Evolutionary conservation across 1,140 invertebrate genomes (phyloP).

Genomic region (Drosophila cardini): DNA sequence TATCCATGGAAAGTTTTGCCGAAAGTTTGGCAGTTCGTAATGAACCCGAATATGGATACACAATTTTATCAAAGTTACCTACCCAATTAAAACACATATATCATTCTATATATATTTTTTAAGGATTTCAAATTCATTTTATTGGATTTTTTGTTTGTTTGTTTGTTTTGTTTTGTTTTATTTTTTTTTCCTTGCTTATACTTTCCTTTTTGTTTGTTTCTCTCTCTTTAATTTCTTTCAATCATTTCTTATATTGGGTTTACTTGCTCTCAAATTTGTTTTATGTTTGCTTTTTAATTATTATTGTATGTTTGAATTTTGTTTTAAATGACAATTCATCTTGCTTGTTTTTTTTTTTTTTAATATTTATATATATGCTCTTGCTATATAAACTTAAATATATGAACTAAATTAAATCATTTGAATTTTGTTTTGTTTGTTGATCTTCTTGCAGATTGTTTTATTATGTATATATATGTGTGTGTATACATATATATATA

Average conservation of each 20-base stretch:
- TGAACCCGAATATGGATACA: background rate
- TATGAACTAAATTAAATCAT: conserved; percentile 80
- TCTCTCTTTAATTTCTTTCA: conserved; percentile 42
- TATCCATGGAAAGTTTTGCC: background rate
- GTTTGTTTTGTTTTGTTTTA: conserved; percentile 60
- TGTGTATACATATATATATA: conserved; percentile 59
- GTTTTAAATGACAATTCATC: conserved; percentile 65
- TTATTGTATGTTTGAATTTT: conserved; percentile 69
- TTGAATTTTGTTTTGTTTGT: conserved; percentile 70
- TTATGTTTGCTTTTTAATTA: conserved; percentile 20
- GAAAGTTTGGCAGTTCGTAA: background rate
- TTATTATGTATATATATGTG: conserved; percentile 50
- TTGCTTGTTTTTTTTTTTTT: conserved; percentile 49
- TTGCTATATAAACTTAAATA: conserved; percentile 81
- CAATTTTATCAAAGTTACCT: background rate
- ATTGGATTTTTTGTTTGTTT: conserved; percentile 67
- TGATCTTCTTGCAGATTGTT: no score
- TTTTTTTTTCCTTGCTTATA: conserved; percentile 55
- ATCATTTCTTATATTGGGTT: conserved; percentile 72
- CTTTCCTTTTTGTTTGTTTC: conserved; percentile 55
- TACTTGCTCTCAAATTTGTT: conserved; percentile 62
- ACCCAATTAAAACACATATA: conserved; percentile 49
- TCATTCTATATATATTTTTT: conserved; percentile 70
- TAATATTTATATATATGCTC: conserved; percentile 48
- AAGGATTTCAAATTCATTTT: conserved; percentile 83